Conservation (phyloP, 2,888 invertebrate species). For the Drosophila anomelani region DNA sequence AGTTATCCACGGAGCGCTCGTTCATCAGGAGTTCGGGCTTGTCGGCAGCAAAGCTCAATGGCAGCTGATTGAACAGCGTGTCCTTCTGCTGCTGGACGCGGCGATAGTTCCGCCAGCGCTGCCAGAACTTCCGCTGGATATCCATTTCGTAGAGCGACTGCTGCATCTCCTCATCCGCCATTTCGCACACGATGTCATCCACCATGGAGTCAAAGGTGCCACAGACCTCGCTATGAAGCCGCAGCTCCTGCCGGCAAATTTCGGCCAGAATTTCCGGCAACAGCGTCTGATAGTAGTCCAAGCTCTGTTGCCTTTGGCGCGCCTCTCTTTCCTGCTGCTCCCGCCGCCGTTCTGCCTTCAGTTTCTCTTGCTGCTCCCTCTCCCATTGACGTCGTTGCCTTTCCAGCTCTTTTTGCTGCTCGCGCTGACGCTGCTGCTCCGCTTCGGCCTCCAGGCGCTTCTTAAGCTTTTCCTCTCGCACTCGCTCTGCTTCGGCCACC, state of each 20-base stretch:
- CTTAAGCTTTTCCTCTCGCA: constrained; percentile 50
- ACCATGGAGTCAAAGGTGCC: constrained; percentile 30
- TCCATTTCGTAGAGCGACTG: constrained; percentile 71
- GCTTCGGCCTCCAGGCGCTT: constrained; percentile 39
- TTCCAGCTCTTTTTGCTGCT: background rate
- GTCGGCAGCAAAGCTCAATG: constrained; percentile 86
- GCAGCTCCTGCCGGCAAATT: constrained; percentile 33
- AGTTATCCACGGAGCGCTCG: constrained; percentile 60
- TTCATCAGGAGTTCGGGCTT: constrained; percentile 57
- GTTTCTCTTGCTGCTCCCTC: background rate
- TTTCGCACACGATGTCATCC: background rate
- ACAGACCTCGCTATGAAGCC: constrained; percentile 6
- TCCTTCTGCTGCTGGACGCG: constrained; percentile 85
- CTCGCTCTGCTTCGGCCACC: constrained; percentile 51
- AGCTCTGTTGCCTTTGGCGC: background rate
- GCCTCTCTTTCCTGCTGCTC: constrained; percentile 5
- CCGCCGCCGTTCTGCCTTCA: background rate
- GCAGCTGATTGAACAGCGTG: constrained; percentile 86
- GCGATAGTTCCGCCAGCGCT: constrained; percentile 85
- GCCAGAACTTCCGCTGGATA: constrained; percentile 83
- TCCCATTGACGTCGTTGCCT: constrained; percentile 5
- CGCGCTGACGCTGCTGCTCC: constrained; percentile 2
- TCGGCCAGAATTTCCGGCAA: constrained; percentile 15
- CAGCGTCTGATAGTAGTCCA: background rate
- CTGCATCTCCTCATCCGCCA: constrained; percentile 13